These are phyloP conservation scores for Aphis craccivora DNA, from an alignment of 1,140 invertebrate species.

Conservation along the genomic window DNA sequence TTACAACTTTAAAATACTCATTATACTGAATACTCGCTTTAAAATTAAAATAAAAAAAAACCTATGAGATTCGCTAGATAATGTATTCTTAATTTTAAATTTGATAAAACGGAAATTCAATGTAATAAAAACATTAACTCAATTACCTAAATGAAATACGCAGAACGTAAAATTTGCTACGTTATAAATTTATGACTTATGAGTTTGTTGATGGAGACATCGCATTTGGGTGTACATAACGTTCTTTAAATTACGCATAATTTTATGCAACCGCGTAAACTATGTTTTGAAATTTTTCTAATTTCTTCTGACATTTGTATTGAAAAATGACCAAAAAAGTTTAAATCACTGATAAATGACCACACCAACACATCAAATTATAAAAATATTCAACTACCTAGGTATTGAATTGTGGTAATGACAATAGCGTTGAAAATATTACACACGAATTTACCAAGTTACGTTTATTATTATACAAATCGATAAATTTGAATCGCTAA, in stretches of 20 bases:
- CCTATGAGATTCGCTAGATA: neutral
- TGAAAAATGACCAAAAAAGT: neutral
- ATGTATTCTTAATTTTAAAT: neutral
- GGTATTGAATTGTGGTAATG: neutral
- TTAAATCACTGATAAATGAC: neutral
- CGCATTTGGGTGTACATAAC: too few relatives aligned
- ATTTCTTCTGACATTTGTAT: neutral
- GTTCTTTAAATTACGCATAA: too few relatives aligned
- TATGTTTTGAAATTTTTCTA: neutral
- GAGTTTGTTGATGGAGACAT: neutral
- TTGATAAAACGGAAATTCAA: neutral
- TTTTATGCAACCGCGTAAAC: too few relatives aligned
- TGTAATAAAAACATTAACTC: neutral
- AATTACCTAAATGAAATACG: neutral
- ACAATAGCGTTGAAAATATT: neutral
- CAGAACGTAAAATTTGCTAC: neutral
- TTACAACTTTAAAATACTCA: neutral
- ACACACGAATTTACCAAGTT: neutral
- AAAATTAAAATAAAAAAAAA: neutral
- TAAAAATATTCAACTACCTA: neutral
- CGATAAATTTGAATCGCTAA: neutral
- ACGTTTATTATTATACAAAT: too few relatives aligned
- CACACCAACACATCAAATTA: neutral
- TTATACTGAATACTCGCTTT: neutral
- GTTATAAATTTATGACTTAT: neutral